Percentiles rank a stretch among this genome's conserved stretches.
These are phyloP conservation scores for Enhydra lutris DNA, from an alignment of 2,113 vertebrate species.

Conservation along the genomic window DNA sequence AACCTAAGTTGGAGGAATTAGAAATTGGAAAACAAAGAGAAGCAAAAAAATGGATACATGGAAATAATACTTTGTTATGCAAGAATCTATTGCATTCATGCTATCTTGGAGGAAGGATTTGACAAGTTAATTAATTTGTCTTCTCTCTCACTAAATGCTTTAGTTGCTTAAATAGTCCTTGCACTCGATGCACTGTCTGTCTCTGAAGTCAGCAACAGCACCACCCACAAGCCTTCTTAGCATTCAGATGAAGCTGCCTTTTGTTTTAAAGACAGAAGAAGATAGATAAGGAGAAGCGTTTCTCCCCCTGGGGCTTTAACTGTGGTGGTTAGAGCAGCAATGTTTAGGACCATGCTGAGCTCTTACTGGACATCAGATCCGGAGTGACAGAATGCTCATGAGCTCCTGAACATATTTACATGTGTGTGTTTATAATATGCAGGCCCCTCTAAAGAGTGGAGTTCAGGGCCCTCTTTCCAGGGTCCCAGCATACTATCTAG, in stretches of 20 bases:
- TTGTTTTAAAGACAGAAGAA: background rate
- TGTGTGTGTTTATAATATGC: background rate
- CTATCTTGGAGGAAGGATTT: slow-evolving; percentile 17
- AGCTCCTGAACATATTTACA: background rate
- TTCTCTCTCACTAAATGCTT: slow-evolving; percentile 1
- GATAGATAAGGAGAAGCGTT: background rate
- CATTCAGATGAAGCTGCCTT: background rate
- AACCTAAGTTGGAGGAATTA: background rate
- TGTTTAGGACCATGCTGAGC: background rate
- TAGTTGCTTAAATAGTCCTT: background rate
- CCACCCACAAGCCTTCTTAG: background rate
- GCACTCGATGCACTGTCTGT: background rate
- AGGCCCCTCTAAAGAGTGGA: background rate
- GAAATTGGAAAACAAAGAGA: background rate
- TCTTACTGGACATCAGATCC: background rate
- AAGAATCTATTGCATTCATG: background rate
- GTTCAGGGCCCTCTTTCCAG: background rate
- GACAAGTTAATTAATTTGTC: slow-evolving; percentile 31
- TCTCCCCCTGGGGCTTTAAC: background rate
- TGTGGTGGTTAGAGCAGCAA: background rate
- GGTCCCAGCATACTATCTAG: background rate
- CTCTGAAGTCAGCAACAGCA: background rate
- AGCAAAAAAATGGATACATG: background rate
- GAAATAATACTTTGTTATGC: background rate
- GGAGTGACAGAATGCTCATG: background rate